A percentile compares a stretch with the other conserved stretches of the same genome.
phyloP scores from a whole-genome alignment of 92 coral and sea anemone species.

The Siderastrea radians region DNA sequence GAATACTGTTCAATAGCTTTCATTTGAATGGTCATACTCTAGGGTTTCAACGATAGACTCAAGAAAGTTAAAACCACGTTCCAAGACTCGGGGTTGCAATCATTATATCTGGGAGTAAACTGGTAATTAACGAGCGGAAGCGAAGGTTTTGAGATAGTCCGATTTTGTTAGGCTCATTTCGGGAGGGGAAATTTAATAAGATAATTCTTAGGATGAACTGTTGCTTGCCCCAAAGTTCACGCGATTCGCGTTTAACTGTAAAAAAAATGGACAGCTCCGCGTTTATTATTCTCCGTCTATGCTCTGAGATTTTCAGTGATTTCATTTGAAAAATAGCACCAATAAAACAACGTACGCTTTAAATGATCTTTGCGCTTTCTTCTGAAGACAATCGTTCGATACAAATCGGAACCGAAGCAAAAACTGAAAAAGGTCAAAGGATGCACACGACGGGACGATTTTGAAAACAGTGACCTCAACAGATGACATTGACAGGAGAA shows the following conservation, averaged over 20 bases:
- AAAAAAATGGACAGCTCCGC: not conserved
- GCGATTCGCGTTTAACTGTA: not conserved
- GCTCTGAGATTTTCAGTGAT: not conserved
- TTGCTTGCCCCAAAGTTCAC: slow-evolving; percentile 13
- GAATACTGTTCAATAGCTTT: too few species aligned
- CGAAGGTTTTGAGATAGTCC: slow-evolving; percentile 23
- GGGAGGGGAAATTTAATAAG: slow-evolving; percentile 33
- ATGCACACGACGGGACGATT: slow-evolving; percentile 1
- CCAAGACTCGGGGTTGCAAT: not conserved
- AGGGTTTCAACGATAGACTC: too few species aligned
- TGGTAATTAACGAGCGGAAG: slow-evolving; percentile 28
- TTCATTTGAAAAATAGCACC: not conserved
- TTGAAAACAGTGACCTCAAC: not conserved
- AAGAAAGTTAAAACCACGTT: not conserved
- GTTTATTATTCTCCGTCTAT: not conserved
- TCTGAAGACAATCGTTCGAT: not conserved
- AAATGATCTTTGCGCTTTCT: not conserved
- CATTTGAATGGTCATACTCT: too few species aligned
- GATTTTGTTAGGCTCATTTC: slow-evolving; percentile 36
- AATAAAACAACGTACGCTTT: too few species aligned
- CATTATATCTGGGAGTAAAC: not conserved
- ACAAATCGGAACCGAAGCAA: slow-evolving; percentile 20
- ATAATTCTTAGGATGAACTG: not conserved
- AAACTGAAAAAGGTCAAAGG: not conserved
- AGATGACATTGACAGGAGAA: not conserved